phyloP scores from a whole-genome alignment of 2,113 vertebrate genomes.

The Atherinomorus stipes region DNA sequence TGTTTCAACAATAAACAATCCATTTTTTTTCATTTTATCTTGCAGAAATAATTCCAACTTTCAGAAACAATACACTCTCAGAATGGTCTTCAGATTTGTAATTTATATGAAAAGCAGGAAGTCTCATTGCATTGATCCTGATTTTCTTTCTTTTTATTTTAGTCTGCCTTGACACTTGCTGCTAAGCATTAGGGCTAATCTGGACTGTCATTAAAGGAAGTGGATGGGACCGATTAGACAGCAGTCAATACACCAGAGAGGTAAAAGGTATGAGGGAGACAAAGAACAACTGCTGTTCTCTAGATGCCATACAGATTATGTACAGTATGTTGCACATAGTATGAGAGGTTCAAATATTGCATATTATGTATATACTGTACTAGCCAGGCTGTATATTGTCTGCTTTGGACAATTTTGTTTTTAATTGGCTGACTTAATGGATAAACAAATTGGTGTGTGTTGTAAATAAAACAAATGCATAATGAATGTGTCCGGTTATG shows the following conservation, averaged over 20 bases:
- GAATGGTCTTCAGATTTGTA: neutral
- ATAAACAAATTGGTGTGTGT: constrained; percentile 67
- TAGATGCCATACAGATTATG: constrained; percentile 40
- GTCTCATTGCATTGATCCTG: constrained; percentile 22
- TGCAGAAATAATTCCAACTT: constrained; percentile 24
- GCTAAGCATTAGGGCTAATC: constrained; percentile 73
- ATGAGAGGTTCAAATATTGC: constrained; percentile 42
- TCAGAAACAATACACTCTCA: constrained; percentile 19
- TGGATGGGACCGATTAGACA: constrained; percentile 58
- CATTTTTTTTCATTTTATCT: constrained; percentile 21
- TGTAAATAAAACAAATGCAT: constrained; percentile 76
- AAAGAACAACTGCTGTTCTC: constrained; percentile 49
- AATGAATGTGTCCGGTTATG: constrained; percentile 43
- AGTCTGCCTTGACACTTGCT: constrained; percentile 65
- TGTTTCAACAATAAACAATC: constrained; percentile 16
- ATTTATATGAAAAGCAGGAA: constrained; percentile 8
- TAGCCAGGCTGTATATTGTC: constrained; percentile 57
- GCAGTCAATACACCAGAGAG: constrained; percentile 52
- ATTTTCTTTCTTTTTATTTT: constrained; percentile 46
- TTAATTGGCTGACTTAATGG: constrained; percentile 44
- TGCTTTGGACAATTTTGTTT: constrained; percentile 62
- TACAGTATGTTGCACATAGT: constrained; percentile 30
- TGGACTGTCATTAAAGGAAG: constrained; percentile 66
- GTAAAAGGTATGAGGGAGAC: constrained; percentile 27
- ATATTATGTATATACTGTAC: constrained; percentile 61